phyloP scores from a whole-genome alignment of 1,140 invertebrate genomes.

The Dendroctonus ponderosae region DNA sequence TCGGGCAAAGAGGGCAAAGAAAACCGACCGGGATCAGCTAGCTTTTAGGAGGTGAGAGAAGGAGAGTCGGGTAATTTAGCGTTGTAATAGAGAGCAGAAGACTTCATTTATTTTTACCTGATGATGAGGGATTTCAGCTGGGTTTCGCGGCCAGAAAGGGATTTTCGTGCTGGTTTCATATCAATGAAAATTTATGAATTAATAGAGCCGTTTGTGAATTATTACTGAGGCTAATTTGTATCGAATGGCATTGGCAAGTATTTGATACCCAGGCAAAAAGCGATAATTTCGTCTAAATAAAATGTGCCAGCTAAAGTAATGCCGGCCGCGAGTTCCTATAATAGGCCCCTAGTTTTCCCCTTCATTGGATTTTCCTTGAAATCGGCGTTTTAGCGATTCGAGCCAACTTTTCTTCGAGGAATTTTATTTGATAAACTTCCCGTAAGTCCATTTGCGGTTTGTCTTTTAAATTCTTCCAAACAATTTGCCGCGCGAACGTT shows the following conservation, averaged over 20 bases:
- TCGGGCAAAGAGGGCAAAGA: conserved; percentile 26
- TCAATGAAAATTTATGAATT: background rate
- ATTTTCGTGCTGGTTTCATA: background rate
- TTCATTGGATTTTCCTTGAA: conserved; percentile 14
- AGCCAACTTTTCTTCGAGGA: conserved; percentile 14
- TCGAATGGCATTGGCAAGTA: too few species aligned
- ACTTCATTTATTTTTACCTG: conserved; percentile 20
- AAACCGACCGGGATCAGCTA: conserved; percentile 4
- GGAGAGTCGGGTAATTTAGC: background rate
- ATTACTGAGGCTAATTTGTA: too few species aligned
- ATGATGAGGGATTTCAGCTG: conserved; percentile 4
- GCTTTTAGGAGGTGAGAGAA: background rate
- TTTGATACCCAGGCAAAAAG: too few species aligned
- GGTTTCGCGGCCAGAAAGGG: conserved; percentile 1
- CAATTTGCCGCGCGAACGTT: conserved; percentile 4
- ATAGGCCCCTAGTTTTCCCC: conserved; percentile 8
- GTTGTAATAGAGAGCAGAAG: background rate
- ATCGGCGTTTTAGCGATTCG: conserved; percentile 8
- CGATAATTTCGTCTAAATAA: too few species aligned
- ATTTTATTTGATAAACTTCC: conserved; percentile 32
- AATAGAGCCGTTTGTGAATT: too few species aligned
- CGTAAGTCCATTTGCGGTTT: conserved; percentile 33
- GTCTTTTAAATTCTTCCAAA: conserved; percentile 22
- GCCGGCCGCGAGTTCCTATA: background rate
- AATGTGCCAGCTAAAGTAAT: too few species aligned